A percentile compares a stretch with the other conserved stretches of the same genome.
phyloP scores from a whole-genome alignment of 2,888 invertebrate genomes.

The Scaptomyza flava region DNA sequence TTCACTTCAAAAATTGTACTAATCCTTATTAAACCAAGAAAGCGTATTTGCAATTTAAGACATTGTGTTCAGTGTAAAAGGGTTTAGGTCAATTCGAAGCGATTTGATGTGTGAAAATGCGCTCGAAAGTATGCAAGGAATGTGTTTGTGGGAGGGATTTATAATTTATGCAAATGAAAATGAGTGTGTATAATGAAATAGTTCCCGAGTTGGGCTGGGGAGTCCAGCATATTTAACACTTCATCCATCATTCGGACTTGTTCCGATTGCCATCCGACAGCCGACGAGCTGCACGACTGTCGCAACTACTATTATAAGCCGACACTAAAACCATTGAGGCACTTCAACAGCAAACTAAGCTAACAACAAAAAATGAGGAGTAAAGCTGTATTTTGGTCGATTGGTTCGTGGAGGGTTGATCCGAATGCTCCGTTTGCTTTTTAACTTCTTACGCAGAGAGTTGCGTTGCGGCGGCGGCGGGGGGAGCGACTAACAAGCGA shows the following conservation, averaged over 20 bases:
- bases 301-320: conserved; percentile 79
- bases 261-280: conserved; percentile 58
- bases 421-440: conserved; percentile 57
- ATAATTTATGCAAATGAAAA: conserved; percentile 58
- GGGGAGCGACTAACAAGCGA: conserved; percentile 60
- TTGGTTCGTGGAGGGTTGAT: conserved; percentile 61
- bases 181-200: conserved; percentile 22
- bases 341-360: conserved; percentile 59
- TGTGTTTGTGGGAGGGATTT: conserved; percentile 8
- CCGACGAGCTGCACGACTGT: conserved; percentile 46
- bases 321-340: conserved; percentile 75
- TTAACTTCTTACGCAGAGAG: conserved; percentile 56
- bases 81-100: conserved; percentile 13
- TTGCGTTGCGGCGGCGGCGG: background rate
- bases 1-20: too few relatives aligned
- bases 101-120: conserved; percentile 11
- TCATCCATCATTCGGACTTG: conserved; percentile 44
- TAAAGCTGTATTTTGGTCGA: conserved; percentile 11
- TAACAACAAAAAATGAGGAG: conserved; percentile 1
- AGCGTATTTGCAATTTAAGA: background rate
- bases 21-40: too few relatives aligned
- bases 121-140: conserved; percentile 23
- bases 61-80: conserved; percentile 15
- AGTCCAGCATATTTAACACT: conserved; percentile 66
- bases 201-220: background rate